Evolutionary conservation across 2,888 invertebrate species (phyloP), one percentile per base, ranked within the genome.

Genomic region (Nomada fabriciana): DNA sequence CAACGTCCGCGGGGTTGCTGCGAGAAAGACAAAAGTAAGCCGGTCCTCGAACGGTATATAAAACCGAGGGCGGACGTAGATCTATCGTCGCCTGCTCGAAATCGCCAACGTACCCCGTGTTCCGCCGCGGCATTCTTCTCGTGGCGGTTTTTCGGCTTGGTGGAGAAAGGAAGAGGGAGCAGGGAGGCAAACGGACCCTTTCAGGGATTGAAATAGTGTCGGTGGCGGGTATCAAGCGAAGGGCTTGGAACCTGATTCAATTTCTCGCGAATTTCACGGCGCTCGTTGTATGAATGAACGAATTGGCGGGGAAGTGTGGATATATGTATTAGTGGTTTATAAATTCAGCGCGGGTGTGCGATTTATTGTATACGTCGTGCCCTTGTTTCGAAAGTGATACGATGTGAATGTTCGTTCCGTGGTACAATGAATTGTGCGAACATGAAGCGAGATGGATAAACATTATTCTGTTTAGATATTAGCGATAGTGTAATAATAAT

Each of bases 41-140:
- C 78, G 74, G 83, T 61, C 75, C 82, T 23, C 73, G 69, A 64
- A 68, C 55, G 77, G 72, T 57, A 68, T 76, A 68, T 76, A 68
- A 83, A 79, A 77, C 87, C 84, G 85, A 87, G 88, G 90, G 89
- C 86, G 89, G 90, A 91, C 91, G 81, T 89, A 84, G 88, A 91
- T 90, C 89, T 89, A 90, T 90, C 85, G 89, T 84, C 79, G 84
- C 76, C 84, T 75, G 84, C 81, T 89, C 83, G 84, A 89, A 87
- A 90, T 89, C 88, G 90, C 87, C 83, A 75, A 74, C 64, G 64
- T 80, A 65, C 52, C 55, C 57, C 64, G 60, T 57, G 65, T 63
- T 64, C 63, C 78, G 50, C 59, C 55, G 68, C 42, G 15, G 60
- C 69, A 63, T 82, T 68, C 60, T 64, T 70, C 36, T 29, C 42